Base-by-base conservation (phyloP, 2,113 vertebrate genomes). In the Hiodon tergisus region DNA sequence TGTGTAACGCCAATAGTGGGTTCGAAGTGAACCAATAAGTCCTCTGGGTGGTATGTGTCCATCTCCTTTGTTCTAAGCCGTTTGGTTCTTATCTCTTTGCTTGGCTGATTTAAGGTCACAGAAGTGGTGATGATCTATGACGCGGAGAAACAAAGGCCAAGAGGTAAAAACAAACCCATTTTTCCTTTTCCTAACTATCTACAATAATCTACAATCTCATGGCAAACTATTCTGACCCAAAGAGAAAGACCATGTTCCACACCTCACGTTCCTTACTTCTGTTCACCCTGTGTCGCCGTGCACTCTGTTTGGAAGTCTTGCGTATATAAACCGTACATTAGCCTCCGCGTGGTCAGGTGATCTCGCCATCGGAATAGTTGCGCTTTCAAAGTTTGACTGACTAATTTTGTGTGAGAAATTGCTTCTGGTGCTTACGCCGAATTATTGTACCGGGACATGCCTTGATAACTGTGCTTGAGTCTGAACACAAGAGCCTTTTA, bases 111-210 rank as follows among this genome's bases (percentile, higher is more conserved):
- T 80, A 92, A 99, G 97, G 97, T 99, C 89, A 99, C 96, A 81
- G 97, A 99, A 91, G 97, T 99, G 88, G 97, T 99, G 89, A 99
- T 99, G 97, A 99, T 99, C 93, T 99, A 99, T 92, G 97, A 99
- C 73, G 96, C 96, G 69, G 97, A 98, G 91, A 99, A 99, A 90
- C 97, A 99, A 94, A 96, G 97, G 94, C 97, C 97, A 89, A 95
- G 97, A 99, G 97, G 97, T 99, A 99, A 99, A 95, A 92, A 93
- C 94, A 94, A 90, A 95, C 93, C 93, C 89, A 81, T 88, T 90
- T 90, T 93, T 91, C 91, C 89, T 89, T 31, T 87, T 83, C 84
- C 88, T 88, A 89, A 84, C 86, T 87, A 81, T 87, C 86, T n/a
- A n/a, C n/a, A n/a, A n/a, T n/a, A n/a, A 89, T 88, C 86, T 93